Evolutionary conservation across 1,140 invertebrate genomes (phyloP).

Genomic region (Gryon sp.): DNA sequence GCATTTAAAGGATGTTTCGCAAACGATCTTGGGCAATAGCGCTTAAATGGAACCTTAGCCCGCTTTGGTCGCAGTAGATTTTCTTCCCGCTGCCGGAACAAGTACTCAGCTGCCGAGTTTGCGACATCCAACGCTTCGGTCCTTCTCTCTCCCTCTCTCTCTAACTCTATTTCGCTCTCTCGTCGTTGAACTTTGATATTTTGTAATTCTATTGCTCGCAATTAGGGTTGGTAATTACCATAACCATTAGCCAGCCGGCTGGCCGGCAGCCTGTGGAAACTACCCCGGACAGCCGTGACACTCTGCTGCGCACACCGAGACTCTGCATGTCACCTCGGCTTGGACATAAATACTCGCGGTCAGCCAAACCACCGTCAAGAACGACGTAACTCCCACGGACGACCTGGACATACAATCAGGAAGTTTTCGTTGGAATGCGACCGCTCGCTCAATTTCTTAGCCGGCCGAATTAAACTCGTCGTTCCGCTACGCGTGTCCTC

Average conservation of each 20-base stretch:
- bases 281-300: slow-evolving; percentile 60
- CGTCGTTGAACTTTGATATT: slow-evolving; percentile 76
- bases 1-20: slow-evolving; percentile 39
- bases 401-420: slow-evolving; percentile 72
- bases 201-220: slow-evolving; percentile 79
- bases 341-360: slow-evolving; percentile 74
- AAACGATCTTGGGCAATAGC: slow-evolving; percentile 42
- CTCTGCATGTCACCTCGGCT: slow-evolving; percentile 37
- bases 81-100: slow-evolving; percentile 42
- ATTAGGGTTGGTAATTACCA: slow-evolving; percentile 79
- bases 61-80: slow-evolving; percentile 39
- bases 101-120: slow-evolving; percentile 47
- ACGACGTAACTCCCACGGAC: slow-evolving; percentile 65
- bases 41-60: slow-evolving; percentile 37
- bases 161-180: no score
- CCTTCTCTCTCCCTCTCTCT: no score
- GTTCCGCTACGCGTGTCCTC: slow-evolving; percentile 54
- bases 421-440: slow-evolving; percentile 75
- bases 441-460: slow-evolving; percentile 72
- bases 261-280: slow-evolving; percentile 66
- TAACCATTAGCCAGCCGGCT: slow-evolving; percentile 75
- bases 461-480: slow-evolving; percentile 73
- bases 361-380: slow-evolving; percentile 64
- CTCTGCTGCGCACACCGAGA: no score
- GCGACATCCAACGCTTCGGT: no score